These are phyloP conservation scores for Calliphora vomitoria DNA, from an alignment of 2,888 invertebrate genomes.

Conservation along the genomic window DNA sequence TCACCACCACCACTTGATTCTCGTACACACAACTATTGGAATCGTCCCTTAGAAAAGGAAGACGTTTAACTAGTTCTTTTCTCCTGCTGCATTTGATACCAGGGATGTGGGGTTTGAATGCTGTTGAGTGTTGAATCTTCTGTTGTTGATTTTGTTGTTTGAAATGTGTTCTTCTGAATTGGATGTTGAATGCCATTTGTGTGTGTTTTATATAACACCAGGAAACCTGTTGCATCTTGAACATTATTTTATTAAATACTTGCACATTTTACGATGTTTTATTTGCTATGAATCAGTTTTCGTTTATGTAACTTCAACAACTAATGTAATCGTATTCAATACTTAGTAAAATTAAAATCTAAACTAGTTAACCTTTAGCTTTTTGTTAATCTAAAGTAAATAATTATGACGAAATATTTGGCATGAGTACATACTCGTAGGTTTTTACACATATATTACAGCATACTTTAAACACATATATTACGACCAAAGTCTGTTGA, in stretches of 20 bases:
- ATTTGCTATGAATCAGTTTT: not conserved
- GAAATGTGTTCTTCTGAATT: conserved; percentile 37
- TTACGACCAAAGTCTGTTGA: too few relatives aligned
- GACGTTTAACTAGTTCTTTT: conserved; percentile 1
- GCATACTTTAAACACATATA: too few relatives aligned
- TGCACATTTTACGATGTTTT: not conserved
- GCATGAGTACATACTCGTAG: too few relatives aligned
- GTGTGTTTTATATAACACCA: conserved; percentile 22
- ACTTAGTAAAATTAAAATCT: too few relatives aligned
- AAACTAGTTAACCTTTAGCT: too few relatives aligned
- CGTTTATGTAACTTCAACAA: not conserved
- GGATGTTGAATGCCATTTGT: conserved; percentile 9
- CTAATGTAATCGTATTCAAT: too few relatives aligned
- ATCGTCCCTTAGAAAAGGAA: conserved; percentile 16
- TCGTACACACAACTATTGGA: not conserved
- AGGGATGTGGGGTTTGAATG: conserved; percentile 25
- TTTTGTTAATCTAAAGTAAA: too few relatives aligned
- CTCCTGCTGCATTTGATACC: conserved; percentile 53
- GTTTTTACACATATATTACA: too few relatives aligned
- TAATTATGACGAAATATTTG: too few relatives aligned
- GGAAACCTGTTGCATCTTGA: conserved; percentile 47
- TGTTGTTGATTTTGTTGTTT: conserved; percentile 46
- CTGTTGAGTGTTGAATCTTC: conserved; percentile 30
- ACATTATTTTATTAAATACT: not conserved
- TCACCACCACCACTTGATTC: conserved; percentile 71